Conservation (phyloP, 2,113 vertebrate genomes). For the Hipposideros armiger region DNA sequence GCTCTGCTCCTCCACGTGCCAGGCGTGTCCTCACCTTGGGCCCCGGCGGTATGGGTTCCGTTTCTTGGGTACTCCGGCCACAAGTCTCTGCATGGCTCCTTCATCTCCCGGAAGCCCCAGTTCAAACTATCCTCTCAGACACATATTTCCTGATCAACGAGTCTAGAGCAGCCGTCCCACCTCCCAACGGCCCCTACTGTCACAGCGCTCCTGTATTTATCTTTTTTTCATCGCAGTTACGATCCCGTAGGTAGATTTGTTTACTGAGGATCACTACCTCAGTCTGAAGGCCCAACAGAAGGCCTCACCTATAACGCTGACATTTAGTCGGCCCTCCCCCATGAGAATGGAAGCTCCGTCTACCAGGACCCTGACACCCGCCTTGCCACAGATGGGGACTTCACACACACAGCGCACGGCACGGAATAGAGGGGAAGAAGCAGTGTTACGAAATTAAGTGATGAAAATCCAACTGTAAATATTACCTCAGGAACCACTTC, state of each 20-base stretch:
- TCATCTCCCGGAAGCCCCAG: not conserved
- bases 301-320: not conserved
- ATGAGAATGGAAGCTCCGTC: not conserved
- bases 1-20: not conserved
- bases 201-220: not conserved
- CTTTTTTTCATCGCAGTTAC: not conserved
- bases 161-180: not conserved
- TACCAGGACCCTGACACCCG: not conserved
- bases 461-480: constrained; percentile 38
- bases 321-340: no score
- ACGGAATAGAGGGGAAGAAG: not conserved
- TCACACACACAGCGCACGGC: not conserved
- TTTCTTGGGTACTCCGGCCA: not conserved
- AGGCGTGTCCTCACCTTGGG: not conserved
- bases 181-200: no score
- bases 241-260: not conserved
- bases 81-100: not conserved
- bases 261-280: not conserved
- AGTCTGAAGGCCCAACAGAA: not conserved
- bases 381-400: not conserved
- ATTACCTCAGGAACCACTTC: constrained; percentile 95
- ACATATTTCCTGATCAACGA: not conserved
- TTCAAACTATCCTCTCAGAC: not conserved
- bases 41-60: not conserved
- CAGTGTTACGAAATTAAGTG: not conserved